A percentile compares a stretch with the other conserved stretches of the same genome.
Conservation (phyloP, 2,888 invertebrate genomes). For the Chloroclysta siterata region DNA sequence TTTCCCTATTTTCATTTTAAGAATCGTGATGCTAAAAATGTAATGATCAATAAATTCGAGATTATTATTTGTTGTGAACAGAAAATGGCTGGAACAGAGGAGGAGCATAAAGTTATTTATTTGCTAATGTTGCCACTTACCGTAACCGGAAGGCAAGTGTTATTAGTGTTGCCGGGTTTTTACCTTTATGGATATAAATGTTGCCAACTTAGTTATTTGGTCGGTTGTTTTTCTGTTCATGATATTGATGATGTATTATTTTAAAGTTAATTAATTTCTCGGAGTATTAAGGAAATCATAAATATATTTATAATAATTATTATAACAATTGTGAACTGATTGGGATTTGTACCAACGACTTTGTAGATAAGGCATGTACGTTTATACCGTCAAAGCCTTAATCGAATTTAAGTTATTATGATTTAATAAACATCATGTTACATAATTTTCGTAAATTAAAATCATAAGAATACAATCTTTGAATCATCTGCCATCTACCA, state of each 20-base stretch:
- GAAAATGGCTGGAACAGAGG: constrained; percentile 8
- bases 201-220: constrained; percentile 6
- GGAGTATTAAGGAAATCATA: too few relatives aligned
- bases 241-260: neutral
- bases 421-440: too few relatives aligned
- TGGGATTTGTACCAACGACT: too few relatives aligned
- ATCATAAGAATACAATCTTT: too few relatives aligned
- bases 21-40: neutral
- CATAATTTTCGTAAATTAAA: too few relatives aligned
- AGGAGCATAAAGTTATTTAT: constrained; percentile 23
- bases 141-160: constrained; percentile 9
- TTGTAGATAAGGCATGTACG: too few relatives aligned
- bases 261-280: too few relatives aligned
- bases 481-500: too few relatives aligned
- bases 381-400: too few relatives aligned
- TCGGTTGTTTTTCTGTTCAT: neutral
- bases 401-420: too few relatives aligned
- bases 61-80: constrained; percentile 8
- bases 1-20: neutral
- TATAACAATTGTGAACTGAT: too few relatives aligned
- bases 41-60: constrained; percentile 15
- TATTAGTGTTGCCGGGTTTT: constrained; percentile 18
- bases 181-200: constrained; percentile 23
- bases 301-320: too few relatives aligned
- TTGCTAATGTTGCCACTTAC: constrained; percentile 17